phyloP scores from a whole-genome alignment of 2,797 vertebrate genomes.

The Avahi laniger region DNA sequence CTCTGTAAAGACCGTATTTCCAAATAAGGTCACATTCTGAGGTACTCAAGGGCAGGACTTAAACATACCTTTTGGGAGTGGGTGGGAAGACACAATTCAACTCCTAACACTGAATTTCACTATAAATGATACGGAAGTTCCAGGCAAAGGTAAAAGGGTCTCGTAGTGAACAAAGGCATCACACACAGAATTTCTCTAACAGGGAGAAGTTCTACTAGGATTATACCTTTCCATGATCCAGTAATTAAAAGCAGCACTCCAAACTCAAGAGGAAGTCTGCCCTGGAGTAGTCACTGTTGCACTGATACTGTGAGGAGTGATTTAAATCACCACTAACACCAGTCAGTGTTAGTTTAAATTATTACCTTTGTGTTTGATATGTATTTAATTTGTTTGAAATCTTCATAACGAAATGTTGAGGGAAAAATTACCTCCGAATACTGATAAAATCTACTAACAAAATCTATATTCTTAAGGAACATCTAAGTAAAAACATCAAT shows the following conservation, averaged over 20 bases:
- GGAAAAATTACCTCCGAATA: background rate
- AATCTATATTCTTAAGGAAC: conserved; percentile 38
- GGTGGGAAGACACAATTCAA: background rate
- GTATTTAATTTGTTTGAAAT: background rate
- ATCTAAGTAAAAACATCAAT: conserved; percentile 39
- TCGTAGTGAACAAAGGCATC: background rate
- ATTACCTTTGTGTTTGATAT: background rate
- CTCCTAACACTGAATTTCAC: background rate
- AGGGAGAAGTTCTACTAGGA: background rate
- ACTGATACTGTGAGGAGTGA: background rate
- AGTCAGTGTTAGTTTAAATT: background rate
- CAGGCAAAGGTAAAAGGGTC: background rate
- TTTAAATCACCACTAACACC: background rate
- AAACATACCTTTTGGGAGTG: background rate
- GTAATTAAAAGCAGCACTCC: background rate
- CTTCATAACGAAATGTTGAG: background rate
- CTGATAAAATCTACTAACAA: conserved; percentile 3
- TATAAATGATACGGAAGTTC: background rate
- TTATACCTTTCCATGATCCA: background rate
- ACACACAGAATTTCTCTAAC: background rate
- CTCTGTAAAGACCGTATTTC: background rate
- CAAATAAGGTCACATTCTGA: background rate
- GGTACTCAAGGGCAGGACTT: background rate
- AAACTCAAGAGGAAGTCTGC: background rate
- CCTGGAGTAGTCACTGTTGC: background rate